Evolutionary conservation across 2,888 invertebrate genomes (phyloP), one percentile per base, ranked within the genome.

Genomic region (Tetragonisca angustula): DNA sequence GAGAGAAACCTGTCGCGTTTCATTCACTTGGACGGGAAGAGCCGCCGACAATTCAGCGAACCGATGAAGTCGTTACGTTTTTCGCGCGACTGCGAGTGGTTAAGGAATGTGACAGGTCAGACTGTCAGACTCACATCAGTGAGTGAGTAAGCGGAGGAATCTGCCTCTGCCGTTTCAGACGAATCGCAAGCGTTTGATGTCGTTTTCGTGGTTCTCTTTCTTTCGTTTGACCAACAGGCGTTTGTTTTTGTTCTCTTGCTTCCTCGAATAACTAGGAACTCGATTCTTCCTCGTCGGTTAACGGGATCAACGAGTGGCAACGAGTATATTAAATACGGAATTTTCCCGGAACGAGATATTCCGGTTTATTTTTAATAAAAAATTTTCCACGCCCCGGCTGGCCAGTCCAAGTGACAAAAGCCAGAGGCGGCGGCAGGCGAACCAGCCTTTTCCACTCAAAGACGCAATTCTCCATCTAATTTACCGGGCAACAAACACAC

Each of bases 391-490:
- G 56, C 24, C 43, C 43, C 24, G 2, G 15, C 15, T 11, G 27
- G 65, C 21, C 21, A 36, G 21, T 3, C 24, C 13, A 67, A 24
- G 9, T 17, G 49, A 13, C n/a, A 24, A 50, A 68, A 50, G 17
- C 11, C 6, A 24, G 4, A 69, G 27, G 27, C 52, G 13, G 4
- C 43, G 43, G 13, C n/a, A 19, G 36, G 6, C 21, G 17, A 67
- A 24, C n/a, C 17, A 17, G 43, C 24, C 17, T 36, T 36, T n/a
- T 21, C 71, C 24, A 43, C 59, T 24, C 71, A 36, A 56, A 59
- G 54, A 71, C 71, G 24, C 43, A 43, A 59, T 71, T 62, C 67
- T n/a, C 56, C n/a, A 11, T 43, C 27, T 56, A 59, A 59, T 76
- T 76, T 43, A 32, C 49, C 19, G 49, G 5, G 11, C 49, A 49